Evolutionary conservation across 2,797 vertebrate species (phyloP), one percentile per base, ranked within the genome.

Genomic region (Taenioides sp.): DNA sequence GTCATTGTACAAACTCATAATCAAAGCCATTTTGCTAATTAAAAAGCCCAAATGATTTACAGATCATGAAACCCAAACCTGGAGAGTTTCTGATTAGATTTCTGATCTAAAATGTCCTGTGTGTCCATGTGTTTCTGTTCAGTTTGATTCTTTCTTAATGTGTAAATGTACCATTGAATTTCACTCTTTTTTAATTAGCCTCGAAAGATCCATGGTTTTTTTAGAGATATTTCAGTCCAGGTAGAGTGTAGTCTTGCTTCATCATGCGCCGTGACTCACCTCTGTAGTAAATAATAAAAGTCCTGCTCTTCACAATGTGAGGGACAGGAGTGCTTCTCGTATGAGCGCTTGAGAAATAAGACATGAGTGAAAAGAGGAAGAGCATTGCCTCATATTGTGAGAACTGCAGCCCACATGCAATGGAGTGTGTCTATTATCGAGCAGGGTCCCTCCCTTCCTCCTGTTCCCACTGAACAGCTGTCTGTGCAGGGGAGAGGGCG

Each of bases 301-400:
- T 25, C 14, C 0, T 14, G 7, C 40, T 40, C 18, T 65, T 65
- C 64, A 27, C 64, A 65, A 65, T 49, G 23, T 16, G 2, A 7
- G 17, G 2, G 59, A 52, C 25, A 64, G 27, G 69, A 18, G 22
- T 4, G 37, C 63, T 23, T 81, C 52, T 66, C 47, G 70, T 20
- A 63, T 0, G 11, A n/a, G 67, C 28, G 43, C 55, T 74, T 81
- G 54, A 79, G 74, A 77, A 81, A 78, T 60, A 40, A 25, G 4
- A 78, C 25, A 79, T 71, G 12, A 66, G 75, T 60, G 62, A 70
- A 81, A 89, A 87, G 79, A 74, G 85, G 85, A 90, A 87, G 75
- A 76, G 57, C 74, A 79, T 25, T 34, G 58, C 76, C n/a, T 75
- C 47, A 71, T 63, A 64, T 34, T 75, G 58, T 71, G 59, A 84